Evolutionary conservation across 2,113 vertebrate genomes (phyloP), one percentile per base, ranked within the genome.

Genomic region (Piaya cayana): DNA sequence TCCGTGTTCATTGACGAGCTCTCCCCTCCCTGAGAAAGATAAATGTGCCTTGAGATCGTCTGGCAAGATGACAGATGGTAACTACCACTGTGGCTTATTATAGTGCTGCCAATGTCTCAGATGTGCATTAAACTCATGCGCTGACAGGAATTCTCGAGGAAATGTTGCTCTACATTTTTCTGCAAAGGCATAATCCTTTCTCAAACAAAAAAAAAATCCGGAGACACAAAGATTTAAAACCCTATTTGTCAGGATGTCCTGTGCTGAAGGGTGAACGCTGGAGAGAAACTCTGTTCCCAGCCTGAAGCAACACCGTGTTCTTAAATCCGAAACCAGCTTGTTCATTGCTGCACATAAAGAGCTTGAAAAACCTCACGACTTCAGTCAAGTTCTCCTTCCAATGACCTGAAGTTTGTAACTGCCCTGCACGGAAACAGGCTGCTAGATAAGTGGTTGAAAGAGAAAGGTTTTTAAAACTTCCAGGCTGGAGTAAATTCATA

Each of bases 31-130:
- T 1, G 2, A 75, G 68, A 90, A 94, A 96, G 86, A 72, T n/a
- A 88, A 93, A 94, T 90, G 45, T 88, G 65, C 82, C 77, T 91
- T 92, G 82, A 94, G 72, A 90, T 92, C 84, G 53, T 95, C 45
- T 95, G 92, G 94, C 94, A 96, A 93, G 72, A 69, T 84, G 92
- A 96, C 92, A 94, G 92, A 88, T 82, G 86, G 86, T 88, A 95
- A 96, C 92, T 92, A 94, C 90, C 82, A 72, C 86, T 84, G 90
- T 86, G 90, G 94, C 76, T 95, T 94, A 84, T 94, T 96, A 90
- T 71, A 81, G 88, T 81, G 86, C 92, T 97, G 93, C 93, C 86
- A 86, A 78, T 39, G 82, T 96, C 92, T 97, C 95, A 86, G 82
- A 93, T 52, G 92, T 92, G 80, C 82, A 82, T 86, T 96, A 94